A percentile compares a stretch with the other conserved stretches of the same genome.
These are phyloP conservation scores for Antheraea mylitta DNA, from an alignment of 1,140 invertebrate species.

Conservation along the genomic window DNA sequence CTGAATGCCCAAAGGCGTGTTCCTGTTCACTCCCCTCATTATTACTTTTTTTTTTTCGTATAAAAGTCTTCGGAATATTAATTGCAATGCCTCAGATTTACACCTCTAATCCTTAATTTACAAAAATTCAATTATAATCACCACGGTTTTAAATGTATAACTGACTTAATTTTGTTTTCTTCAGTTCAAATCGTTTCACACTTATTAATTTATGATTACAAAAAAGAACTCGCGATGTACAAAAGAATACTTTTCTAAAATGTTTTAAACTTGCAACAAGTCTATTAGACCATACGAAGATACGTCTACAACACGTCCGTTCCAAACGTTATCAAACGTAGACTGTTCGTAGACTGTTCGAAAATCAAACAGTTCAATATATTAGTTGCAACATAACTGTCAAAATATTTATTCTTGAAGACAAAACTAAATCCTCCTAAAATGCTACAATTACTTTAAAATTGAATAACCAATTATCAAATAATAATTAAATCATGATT, in stretches of 20 bases:
- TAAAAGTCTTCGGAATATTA: conserved; percentile 33
- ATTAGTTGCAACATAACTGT: too few species aligned
- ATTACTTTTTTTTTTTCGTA: conserved; percentile 44
- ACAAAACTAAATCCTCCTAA: too few species aligned
- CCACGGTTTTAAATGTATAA: background rate
- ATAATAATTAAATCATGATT: too few species aligned
- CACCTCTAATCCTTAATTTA: conserved; percentile 41
- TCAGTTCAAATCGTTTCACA: background rate
- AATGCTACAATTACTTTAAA: too few species aligned
- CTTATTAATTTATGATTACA: background rate
- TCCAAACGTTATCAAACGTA: too few species aligned
- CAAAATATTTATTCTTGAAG: too few species aligned
- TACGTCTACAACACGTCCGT: too few species aligned
- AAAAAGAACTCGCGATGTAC: background rate
- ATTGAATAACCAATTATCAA: too few species aligned
- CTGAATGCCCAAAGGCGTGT: conserved; percentile 80
- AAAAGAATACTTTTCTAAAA: background rate
- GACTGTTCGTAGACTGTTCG: too few species aligned
- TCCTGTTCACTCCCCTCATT: conserved; percentile 73
- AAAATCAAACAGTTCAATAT: too few species aligned
- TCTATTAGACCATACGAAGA: too few species aligned
- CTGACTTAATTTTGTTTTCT: background rate
- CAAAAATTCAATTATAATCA: conserved; percentile 6
- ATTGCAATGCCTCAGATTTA: conserved; percentile 31
- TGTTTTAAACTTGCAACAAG: background rate